Percentiles rank a stretch among this genome's conserved stretches.
Evolutionary conservation across 2,888 invertebrate species (phyloP).

Genomic region (Brachyptera risi): DNA sequence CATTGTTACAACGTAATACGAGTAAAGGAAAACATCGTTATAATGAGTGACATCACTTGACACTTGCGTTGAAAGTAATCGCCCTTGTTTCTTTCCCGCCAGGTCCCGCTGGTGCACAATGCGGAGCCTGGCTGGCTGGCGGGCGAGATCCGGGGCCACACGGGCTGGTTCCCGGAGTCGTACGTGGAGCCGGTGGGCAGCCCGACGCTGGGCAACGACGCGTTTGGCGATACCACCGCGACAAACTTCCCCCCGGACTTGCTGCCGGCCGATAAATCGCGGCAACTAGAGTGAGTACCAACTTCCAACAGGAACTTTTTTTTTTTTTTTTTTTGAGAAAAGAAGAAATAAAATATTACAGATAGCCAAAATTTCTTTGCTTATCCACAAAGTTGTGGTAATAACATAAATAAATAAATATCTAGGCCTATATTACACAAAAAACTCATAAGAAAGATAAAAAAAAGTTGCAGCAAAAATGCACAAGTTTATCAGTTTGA

Average conservation of each 20-base stretch:
- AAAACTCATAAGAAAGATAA: no score
- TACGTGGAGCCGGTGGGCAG: constrained; percentile 77
- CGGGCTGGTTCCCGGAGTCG: constrained; percentile 96
- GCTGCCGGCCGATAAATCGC: constrained; percentile 43
- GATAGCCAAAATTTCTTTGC: no score
- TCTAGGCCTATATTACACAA: no score
- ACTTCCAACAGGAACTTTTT: background rate
- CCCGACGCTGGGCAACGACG: constrained; percentile 45
- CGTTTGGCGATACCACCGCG: constrained; percentile 44
- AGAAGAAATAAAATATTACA: no score
- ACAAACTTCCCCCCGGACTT: constrained; percentile 45
- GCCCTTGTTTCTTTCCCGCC: constrained; percentile 22
- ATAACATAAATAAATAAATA: no score
- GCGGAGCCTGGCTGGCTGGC: constrained; percentile 98
- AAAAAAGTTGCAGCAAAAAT: no score
- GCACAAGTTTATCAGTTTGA: no score
- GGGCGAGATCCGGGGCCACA: constrained; percentile 83
- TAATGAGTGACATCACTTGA: no score
- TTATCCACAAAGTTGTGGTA: no score
- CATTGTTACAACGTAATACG: no score
- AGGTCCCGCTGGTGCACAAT: constrained; percentile 70
- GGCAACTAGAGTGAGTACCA: constrained; percentile 51
- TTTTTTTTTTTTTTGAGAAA: constrained; percentile 14
- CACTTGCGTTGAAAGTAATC: no score
- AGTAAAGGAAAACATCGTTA: no score